Conservation (phyloP, 92 coral and sea anemone genomes). For the Zoanthus sansibaricus region DNA sequence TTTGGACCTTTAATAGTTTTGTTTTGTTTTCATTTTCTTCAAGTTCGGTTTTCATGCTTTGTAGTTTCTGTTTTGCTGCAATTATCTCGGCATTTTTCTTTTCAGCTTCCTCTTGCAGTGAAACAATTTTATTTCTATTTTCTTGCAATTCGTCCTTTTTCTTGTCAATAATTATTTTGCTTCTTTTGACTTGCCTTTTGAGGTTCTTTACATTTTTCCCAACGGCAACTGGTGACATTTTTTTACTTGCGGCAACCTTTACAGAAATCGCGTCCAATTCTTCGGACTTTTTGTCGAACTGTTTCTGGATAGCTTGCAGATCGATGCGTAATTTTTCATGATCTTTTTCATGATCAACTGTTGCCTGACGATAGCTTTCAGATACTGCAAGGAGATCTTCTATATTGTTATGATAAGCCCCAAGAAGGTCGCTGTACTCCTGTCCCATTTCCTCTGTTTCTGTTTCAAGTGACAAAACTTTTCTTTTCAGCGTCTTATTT, state of each 20-base stretch:
- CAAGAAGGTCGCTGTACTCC: conserved; percentile 25
- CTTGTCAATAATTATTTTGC: background rate
- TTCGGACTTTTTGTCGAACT: conserved; percentile 15
- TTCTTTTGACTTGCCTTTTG: conserved; percentile 15
- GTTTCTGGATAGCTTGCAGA: conserved; percentile 24
- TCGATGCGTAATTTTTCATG: conserved; percentile 25
- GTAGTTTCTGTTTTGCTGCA: conserved; percentile 5
- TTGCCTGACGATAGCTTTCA: conserved; percentile 20
- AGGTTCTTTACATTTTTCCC: background rate
- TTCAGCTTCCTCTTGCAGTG: conserved; percentile 33
- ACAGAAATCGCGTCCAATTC: conserved; percentile 3
- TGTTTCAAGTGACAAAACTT: conserved; percentile 10
- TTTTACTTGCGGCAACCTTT: background rate
- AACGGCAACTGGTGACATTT: background rate
- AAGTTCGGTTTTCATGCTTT: background rate
- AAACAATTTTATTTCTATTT: conserved; percentile 23
- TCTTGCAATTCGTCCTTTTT: conserved; percentile 1
- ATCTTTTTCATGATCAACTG: conserved; percentile 11
- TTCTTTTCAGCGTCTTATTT: conserved; percentile 27
- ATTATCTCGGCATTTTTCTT: conserved; percentile 3
- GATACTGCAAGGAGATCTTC: conserved; percentile 15
- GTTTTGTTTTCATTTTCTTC: background rate
- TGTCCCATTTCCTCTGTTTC: conserved; percentile 8
- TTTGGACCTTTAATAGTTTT: background rate
- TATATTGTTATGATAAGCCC: background rate